Evolutionary conservation across 2,888 invertebrate species (phyloP).

Genomic region (Meloe dianella): DNA sequence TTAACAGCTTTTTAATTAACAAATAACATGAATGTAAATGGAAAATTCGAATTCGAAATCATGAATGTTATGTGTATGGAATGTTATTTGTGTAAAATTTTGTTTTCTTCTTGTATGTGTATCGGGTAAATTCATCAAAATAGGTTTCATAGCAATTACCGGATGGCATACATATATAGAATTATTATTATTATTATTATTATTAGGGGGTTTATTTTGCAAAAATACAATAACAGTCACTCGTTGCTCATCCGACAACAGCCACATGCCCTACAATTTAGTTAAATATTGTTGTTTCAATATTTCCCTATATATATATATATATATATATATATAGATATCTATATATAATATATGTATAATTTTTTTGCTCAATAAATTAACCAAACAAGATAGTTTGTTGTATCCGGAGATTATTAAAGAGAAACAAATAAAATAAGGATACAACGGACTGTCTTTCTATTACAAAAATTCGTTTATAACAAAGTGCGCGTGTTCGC

Average conservation of each 20-base stretch:
- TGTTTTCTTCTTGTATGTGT: not conserved
- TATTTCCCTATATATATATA: not conserved
- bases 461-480: constrained; percentile 43
- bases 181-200: not conserved
- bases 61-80: constrained; percentile 43
- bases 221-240: constrained; percentile 35
- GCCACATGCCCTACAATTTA: constrained; percentile 30
- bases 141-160: constrained; percentile 1
- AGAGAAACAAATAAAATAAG: not conserved
- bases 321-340: too few species aligned
- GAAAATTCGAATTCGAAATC: constrained; percentile 57
- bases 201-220: not conserved
- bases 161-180: not conserved
- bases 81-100: constrained; percentile 17
- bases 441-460: not conserved
- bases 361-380: too few species aligned
- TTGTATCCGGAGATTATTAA: not conserved
- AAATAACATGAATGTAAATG: constrained; percentile 60
- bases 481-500: constrained; percentile 54
- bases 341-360: too few species aligned
- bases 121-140: not conserved
- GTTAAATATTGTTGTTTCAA: constrained; percentile 26
- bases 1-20: constrained; percentile 62
- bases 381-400: not conserved
- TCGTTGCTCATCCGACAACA: constrained; percentile 37